Evolutionary conservation across 2,888 invertebrate species (phyloP).

Genomic region (Drosophila algonquin): DNA sequence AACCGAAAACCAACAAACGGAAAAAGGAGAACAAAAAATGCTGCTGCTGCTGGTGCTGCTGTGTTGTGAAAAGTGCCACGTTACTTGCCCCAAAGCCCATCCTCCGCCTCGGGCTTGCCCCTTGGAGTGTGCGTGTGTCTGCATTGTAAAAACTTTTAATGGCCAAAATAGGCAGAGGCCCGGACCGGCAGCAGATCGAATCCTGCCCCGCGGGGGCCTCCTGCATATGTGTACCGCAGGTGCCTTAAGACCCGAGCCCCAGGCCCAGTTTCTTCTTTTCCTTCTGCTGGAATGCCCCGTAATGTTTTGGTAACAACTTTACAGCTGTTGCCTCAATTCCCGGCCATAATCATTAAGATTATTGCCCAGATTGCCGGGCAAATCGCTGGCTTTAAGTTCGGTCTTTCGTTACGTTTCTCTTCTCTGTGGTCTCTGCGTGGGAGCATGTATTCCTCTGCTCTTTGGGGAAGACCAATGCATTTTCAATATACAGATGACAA

Average conservation of each 20-base stretch:
- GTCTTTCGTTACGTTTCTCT: slow-evolving; percentile 14
- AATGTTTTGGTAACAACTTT: slow-evolving; percentile 49
- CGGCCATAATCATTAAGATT: slow-evolving; percentile 74
- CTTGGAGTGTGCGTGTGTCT: slow-evolving; percentile 69
- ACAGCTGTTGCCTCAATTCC: slow-evolving; percentile 48
- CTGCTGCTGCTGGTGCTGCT: slow-evolving; percentile 12
- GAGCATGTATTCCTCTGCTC: slow-evolving; percentile 18
- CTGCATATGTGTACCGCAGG: slow-evolving; percentile 69
- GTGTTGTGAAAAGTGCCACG: slow-evolving; percentile 40
- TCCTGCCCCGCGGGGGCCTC: slow-evolving; percentile 5
- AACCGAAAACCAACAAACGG: slow-evolving; percentile 25
- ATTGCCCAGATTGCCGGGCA: slow-evolving; percentile 51
- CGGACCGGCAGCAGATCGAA: slow-evolving; percentile 6
- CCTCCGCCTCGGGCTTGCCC: background rate
- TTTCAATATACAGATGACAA: slow-evolving; percentile 66
- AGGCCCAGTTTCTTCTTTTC: background rate
- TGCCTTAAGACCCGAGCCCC: slow-evolving; percentile 29
- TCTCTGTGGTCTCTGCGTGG: slow-evolving; percentile 2
- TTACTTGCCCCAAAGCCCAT: slow-evolving; percentile 24
- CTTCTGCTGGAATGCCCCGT: slow-evolving; percentile 1
- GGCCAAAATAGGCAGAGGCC: slow-evolving; percentile 49
- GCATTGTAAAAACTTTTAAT: slow-evolving; percentile 80
- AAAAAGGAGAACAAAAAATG: slow-evolving; percentile 29
- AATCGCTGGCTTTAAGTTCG: slow-evolving; percentile 46
- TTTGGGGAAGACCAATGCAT: slow-evolving; percentile 59